Conservation (phyloP, 2,888 invertebrate species). For the Macrosiphum euphorbiae region DNA sequence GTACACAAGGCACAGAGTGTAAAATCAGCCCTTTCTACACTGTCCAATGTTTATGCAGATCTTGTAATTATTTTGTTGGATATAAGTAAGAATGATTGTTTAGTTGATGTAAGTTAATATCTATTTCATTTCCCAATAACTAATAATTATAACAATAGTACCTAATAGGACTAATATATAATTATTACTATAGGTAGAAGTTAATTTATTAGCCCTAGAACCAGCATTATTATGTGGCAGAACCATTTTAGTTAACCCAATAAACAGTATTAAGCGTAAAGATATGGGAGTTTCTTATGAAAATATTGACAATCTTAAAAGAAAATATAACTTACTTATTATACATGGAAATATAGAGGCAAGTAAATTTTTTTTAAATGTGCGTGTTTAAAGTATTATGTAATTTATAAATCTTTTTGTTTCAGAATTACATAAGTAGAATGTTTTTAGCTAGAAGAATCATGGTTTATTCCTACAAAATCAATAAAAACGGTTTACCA, state of each 20-base stretch:
- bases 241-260: slow-evolving; percentile 57
- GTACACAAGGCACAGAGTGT: slow-evolving; percentile 26
- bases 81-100: slow-evolving; percentile 32
- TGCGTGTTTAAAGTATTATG: too few species aligned
- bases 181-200: slow-evolving; percentile 26
- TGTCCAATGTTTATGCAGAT: slow-evolving; percentile 27
- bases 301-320: slow-evolving; percentile 46
- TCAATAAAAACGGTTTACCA: slow-evolving; percentile 40
- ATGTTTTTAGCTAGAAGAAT: slow-evolving; percentile 44
- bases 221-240: slow-evolving; percentile 55
- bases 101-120: slow-evolving; percentile 25
- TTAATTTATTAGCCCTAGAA: slow-evolving; percentile 38
- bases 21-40: slow-evolving; percentile 43
- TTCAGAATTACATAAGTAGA: slow-evolving; percentile 48
- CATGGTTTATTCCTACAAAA: slow-evolving; percentile 43
- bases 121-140: not conserved
- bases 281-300: slow-evolving; percentile 61
- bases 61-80: slow-evolving; percentile 44
- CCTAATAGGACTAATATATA: not conserved
- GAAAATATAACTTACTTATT: slow-evolving; percentile 46
- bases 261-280: slow-evolving; percentile 29
- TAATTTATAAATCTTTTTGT: not conserved
- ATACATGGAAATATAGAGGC: slow-evolving; percentile 56
- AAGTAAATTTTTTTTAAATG: not conserved
- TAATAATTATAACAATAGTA: not conserved